Percentiles rank a stretch among this genome's conserved stretches.
These are phyloP conservation scores for Athene noctua DNA, from an alignment of 2,113 vertebrate species.

Conservation along the genomic window DNA sequence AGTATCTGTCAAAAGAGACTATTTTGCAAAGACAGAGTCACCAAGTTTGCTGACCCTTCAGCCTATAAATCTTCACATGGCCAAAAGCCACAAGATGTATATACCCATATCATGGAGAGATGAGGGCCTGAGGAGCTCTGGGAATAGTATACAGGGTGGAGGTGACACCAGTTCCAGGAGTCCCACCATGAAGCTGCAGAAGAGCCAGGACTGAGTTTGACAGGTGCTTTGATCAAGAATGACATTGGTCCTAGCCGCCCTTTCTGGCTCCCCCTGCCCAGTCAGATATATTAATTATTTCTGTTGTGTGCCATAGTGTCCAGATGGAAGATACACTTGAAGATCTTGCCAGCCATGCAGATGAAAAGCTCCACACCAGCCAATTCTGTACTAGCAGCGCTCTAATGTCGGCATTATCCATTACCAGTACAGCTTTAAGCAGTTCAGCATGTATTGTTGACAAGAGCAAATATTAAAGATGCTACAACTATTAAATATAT, in stretches of 20 bases:
- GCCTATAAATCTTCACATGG: not conserved
- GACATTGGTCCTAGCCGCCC: not conserved
- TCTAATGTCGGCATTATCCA: rapidly evolving
- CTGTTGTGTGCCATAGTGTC: not conserved
- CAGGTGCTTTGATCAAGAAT: not conserved
- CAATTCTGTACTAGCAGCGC: not conserved
- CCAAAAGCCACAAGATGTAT: not conserved
- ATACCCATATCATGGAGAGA: not conserved
- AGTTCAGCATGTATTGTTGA: not conserved
- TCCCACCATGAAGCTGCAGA: not conserved
- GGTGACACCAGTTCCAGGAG: not conserved
- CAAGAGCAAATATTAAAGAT: slow-evolving; percentile 24
- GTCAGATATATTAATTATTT: not conserved
- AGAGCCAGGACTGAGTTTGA: not conserved
- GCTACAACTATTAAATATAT: not conserved
- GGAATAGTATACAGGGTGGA: too few species aligned
- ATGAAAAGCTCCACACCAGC: not conserved
- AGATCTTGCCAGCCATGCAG: not conserved
- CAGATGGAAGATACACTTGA: not conserved
- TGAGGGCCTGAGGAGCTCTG: not conserved
- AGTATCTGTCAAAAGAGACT: not conserved
- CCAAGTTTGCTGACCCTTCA: not conserved
- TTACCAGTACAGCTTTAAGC: not conserved
- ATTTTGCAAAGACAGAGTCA: not conserved
- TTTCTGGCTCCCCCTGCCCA: not conserved